Evolutionary conservation across 1,140 invertebrate genomes (phyloP).

Genomic region (Drosophila erecta): DNA sequence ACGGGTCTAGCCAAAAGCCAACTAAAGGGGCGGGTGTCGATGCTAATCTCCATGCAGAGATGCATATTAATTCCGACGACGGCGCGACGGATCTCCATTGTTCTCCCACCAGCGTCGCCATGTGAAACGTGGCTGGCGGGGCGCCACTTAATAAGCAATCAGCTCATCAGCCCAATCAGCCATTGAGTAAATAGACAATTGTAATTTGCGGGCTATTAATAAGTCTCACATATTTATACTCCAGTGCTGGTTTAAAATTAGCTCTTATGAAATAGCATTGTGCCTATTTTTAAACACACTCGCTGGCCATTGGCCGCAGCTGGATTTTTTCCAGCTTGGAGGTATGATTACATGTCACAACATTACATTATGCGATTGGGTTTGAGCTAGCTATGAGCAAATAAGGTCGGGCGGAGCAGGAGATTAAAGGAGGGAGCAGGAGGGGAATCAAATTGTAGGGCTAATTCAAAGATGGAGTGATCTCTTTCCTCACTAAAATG

Average conservation of each 20-base stretch:
- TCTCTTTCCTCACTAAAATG: too few species aligned
- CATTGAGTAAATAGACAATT: slow-evolving; percentile 57
- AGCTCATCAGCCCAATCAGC: slow-evolving; percentile 24
- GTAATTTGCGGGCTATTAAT: slow-evolving; percentile 69
- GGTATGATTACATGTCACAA: slow-evolving; percentile 29
- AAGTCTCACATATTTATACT: slow-evolving; percentile 63
- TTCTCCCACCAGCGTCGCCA: slow-evolving; percentile 58
- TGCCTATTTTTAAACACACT: slow-evolving; percentile 56
- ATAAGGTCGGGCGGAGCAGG: neutral
- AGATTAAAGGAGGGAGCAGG: too few species aligned
- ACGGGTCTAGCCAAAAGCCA: slow-evolving; percentile 1
- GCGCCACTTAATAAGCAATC: slow-evolving; percentile 79
- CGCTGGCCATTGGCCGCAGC: slow-evolving; percentile 53
- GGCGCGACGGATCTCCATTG: slow-evolving; percentile 56
- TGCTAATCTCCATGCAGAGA: slow-evolving; percentile 28
- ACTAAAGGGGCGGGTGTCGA: slow-evolving; percentile 35
- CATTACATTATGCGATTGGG: slow-evolving; percentile 15
- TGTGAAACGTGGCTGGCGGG: slow-evolving; percentile 60
- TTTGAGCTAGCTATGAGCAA: neutral
- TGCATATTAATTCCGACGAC: slow-evolving; percentile 12
- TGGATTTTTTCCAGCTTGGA: slow-evolving; percentile 23
- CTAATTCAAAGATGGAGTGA: too few species aligned
- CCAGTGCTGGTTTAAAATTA: slow-evolving; percentile 63
- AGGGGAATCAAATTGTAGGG: too few species aligned
- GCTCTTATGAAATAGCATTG: slow-evolving; percentile 69